Evolutionary conservation across 1,140 invertebrate genomes (phyloP).

Genomic region (Drosophila arizonae): DNA sequence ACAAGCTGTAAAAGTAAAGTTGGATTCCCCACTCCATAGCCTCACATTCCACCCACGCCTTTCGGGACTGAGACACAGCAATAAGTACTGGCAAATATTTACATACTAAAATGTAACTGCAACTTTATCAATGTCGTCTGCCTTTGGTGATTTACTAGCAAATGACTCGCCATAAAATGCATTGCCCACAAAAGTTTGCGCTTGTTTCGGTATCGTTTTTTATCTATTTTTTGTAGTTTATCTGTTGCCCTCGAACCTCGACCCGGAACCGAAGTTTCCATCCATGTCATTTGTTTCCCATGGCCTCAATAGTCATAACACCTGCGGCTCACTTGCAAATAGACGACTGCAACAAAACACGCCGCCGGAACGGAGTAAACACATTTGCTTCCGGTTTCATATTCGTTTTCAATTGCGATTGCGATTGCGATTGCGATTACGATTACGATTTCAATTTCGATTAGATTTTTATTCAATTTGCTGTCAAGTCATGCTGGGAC

Average conservation of each 20-base stretch:
- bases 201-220: slow-evolving; percentile 8
- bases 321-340: slow-evolving; percentile 53
- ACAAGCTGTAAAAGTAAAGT: slow-evolving; percentile 68
- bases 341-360: slow-evolving; percentile 22
- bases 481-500: slow-evolving; percentile 56
- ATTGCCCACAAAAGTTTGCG: slow-evolving; percentile 62
- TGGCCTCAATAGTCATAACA: slow-evolving; percentile 61
- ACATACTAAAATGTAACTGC: slow-evolving; percentile 79
- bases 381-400: slow-evolving; percentile 8
- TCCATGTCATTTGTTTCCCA: slow-evolving; percentile 26
- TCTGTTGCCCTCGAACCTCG: not conserved
- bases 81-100: slow-evolving; percentile 79
- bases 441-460: slow-evolving; percentile 55
- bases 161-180: slow-evolving; percentile 69
- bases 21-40: not conserved
- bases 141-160: slow-evolving; percentile 77
- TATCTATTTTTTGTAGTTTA: slow-evolving; percentile 3
- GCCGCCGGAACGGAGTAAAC: slow-evolving; percentile 22
- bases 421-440: slow-evolving; percentile 31
- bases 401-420: slow-evolving; percentile 37
- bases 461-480: slow-evolving; percentile 56
- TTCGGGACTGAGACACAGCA: slow-evolving; percentile 48
- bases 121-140: slow-evolving; percentile 81
- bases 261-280: no score
- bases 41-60: no score